These are phyloP conservation scores for Gorsachius magnificus DNA, from an alignment of 2,797 vertebrate species.

Conservation along the genomic window DNA sequence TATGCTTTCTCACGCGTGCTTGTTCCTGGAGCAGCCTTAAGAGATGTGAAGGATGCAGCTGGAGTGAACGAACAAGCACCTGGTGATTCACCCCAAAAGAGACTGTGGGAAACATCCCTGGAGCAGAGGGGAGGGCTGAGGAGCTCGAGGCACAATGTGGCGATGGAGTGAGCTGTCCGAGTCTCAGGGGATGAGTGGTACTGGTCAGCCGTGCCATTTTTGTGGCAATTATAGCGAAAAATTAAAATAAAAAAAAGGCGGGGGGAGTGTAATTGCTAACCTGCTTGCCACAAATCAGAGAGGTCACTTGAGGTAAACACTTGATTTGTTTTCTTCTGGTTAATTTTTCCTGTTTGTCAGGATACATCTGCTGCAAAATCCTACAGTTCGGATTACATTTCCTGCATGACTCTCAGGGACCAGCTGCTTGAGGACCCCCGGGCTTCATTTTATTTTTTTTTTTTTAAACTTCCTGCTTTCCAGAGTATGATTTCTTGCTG, in stretches of 20 bases:
- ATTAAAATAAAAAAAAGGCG: too few species aligned
- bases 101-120: background rate
- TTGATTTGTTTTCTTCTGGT: background rate
- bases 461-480: background rate
- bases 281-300: background rate
- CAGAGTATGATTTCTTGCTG: background rate
- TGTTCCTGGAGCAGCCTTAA: background rate
- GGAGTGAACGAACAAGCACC: background rate
- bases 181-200: background rate
- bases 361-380: slow-evolving; percentile 20
- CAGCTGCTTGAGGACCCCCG: background rate
- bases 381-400: background rate
- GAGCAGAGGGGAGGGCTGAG: background rate
- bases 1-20: background rate
- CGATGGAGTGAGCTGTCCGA: background rate
- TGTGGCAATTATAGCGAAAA: background rate
- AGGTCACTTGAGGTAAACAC: background rate
- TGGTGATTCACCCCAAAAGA: background rate
- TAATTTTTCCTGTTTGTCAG: slow-evolving; percentile 52
- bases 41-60: slow-evolving; percentile 9
- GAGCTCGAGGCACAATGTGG: fast-evolving
- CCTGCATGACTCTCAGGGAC: background rate
- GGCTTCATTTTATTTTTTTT: background rate
- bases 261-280: background rate
- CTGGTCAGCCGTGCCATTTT: background rate